These are phyloP conservation scores for Acanthosepion lycidas DNA, from an alignment of 2,888 invertebrate genomes.

Conservation along the genomic window DNA sequence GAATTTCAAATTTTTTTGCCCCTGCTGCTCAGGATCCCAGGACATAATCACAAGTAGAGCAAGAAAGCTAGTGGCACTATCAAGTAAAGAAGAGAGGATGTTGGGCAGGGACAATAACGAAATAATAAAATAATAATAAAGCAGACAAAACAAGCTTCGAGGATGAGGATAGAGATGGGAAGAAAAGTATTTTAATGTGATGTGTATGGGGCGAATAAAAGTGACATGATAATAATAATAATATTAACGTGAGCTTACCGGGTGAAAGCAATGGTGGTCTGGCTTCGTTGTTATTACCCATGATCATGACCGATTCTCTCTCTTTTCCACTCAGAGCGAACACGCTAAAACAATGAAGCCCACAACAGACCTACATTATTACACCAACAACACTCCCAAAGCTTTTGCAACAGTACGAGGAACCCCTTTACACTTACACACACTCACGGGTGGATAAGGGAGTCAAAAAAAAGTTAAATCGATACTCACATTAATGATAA, in stretches of 20 bases:
- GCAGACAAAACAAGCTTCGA: too few relatives aligned
- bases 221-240: background rate
- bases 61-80: background rate
- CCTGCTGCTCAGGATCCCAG: background rate
- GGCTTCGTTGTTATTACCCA: background rate
- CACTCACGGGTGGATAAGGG: background rate
- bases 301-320: background rate
- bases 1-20: too few relatives aligned
- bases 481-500: slow-evolving; percentile 33
- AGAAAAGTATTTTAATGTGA: background rate
- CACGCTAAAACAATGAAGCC: background rate
- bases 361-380: background rate
- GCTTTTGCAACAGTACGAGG: background rate
- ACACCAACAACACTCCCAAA: background rate
- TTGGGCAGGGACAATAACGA: background rate
- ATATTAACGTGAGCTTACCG: background rate
- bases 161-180: too few relatives aligned
- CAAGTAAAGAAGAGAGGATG: background rate
- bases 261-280: background rate
- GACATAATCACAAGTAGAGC: background rate
- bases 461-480: background rate
- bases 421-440: background rate
- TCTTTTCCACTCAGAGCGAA: background rate
- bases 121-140: too few relatives aligned
- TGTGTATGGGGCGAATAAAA: background rate